Percentiles rank a stretch among this genome's conserved stretches.
phyloP scores from a whole-genome alignment of 1,140 invertebrate genomes.

The Drosophila ogumai region DNA sequence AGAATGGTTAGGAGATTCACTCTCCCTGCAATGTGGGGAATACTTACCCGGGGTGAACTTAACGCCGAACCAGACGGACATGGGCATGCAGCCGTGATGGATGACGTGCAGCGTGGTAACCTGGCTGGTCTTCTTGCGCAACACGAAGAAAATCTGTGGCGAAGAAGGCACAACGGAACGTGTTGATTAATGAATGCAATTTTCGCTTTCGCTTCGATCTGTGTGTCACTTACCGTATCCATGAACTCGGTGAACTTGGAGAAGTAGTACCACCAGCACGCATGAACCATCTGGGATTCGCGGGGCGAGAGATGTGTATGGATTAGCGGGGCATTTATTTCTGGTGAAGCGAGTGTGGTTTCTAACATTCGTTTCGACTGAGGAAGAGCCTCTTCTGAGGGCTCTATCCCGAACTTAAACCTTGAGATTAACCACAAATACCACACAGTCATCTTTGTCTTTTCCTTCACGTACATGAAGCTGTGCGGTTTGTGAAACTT shows the following conservation, averaged over 20 bases:
- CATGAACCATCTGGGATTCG: slow-evolving; percentile 91
- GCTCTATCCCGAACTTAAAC: background rate
- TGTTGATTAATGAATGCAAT: slow-evolving; percentile 39
- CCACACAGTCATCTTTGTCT: background rate
- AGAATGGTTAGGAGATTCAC: background rate
- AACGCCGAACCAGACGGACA: slow-evolving; percentile 98
- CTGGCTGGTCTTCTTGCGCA: slow-evolving; percentile 96
- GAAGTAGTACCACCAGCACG: slow-evolving; percentile 98
- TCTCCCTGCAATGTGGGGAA: too few relatives aligned
- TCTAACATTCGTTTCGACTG: slow-evolving; percentile 16
- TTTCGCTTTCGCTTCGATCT: slow-evolving; percentile 3
- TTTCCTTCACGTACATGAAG: background rate
- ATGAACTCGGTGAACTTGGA: slow-evolving; percentile 98
- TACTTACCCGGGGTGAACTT: slow-evolving; percentile 93
- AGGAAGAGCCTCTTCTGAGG: slow-evolving; percentile 1
- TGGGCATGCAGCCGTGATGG: slow-evolving; percentile 98
- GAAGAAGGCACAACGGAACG: slow-evolving; percentile 16
- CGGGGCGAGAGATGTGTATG: slow-evolving; percentile 25
- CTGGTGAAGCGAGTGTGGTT: background rate
- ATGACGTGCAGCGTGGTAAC: slow-evolving; percentile 97
- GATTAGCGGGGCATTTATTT: slow-evolving; percentile 30
- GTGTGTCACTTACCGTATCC: slow-evolving; percentile 92
- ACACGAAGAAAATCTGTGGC: slow-evolving; percentile 95
- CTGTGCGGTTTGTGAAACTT: background rate
- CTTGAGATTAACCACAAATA: background rate